Conservation (phyloP, 1,140 invertebrate genomes). For the Papilio polyxenes region DNA sequence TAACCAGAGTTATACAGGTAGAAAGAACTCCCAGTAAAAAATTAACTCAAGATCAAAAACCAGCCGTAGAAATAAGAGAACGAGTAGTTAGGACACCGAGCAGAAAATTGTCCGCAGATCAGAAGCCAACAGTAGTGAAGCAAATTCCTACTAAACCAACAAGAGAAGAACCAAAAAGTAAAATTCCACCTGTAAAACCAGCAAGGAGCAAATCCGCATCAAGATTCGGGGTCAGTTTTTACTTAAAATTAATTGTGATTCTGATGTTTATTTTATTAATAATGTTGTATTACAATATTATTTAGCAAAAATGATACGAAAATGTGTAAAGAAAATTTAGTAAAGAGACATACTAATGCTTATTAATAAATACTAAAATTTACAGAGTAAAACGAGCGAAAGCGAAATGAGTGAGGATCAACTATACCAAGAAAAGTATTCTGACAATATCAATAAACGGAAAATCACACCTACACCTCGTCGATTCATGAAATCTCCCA, state of each 20-base stretch:
- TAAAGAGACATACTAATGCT: conserved; percentile 60
- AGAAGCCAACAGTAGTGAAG: conserved; percentile 58
- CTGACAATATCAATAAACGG: conserved; percentile 60
- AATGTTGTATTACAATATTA: conserved; percentile 61
- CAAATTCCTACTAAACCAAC: conserved; percentile 53
- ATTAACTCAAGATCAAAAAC: conserved; percentile 64
- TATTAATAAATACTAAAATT: conserved; percentile 68
- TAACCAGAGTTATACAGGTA: conserved; percentile 74
- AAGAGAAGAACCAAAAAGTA: conserved; percentile 62
- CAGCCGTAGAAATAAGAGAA: conserved; percentile 72
- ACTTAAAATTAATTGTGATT: conserved; percentile 67
- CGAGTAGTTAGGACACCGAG: conserved; percentile 74
- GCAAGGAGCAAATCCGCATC: conserved; percentile 78
- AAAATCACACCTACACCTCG: conserved; percentile 69
- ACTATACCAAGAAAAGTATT: conserved; percentile 60
- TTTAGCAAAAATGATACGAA: conserved; percentile 44
- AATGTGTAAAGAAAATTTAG: conserved; percentile 39
- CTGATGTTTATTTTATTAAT: conserved; percentile 69
- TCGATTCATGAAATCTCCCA: conserved; percentile 70
- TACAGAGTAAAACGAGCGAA: conserved; percentile 81
- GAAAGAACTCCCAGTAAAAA: conserved; percentile 76
- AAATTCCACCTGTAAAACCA: conserved; percentile 76
- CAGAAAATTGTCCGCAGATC: conserved; percentile 62
- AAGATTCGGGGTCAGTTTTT: conserved; percentile 79
- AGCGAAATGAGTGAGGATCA: conserved; percentile 81